Evolutionary conservation across 1,140 invertebrate species (phyloP).

Genomic region (Drosophila eugracilis): DNA sequence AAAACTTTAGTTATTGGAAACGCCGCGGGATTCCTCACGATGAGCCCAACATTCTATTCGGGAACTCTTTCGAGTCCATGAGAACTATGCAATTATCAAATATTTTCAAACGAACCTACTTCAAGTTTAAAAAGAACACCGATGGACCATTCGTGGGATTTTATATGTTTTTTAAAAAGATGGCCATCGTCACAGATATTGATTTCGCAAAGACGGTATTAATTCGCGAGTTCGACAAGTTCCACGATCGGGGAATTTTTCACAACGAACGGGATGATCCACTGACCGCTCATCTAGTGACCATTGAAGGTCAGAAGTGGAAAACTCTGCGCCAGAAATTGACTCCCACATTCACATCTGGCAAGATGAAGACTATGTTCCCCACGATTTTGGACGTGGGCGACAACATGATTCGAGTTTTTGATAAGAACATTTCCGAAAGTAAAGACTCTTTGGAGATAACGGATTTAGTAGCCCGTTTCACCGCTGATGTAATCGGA

Average conservation of each 20-base stretch:
- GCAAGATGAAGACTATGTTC: conserved; percentile 87
- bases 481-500: conserved; percentile 85
- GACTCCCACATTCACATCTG: conserved; percentile 86
- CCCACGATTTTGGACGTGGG: conserved; percentile 65
- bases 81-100: conserved; percentile 27
- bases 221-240: conserved; percentile 86
- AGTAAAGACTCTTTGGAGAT: conserved; percentile 40
- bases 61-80: conserved; percentile 57
- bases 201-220: conserved; percentile 85
- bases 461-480: conserved; percentile 62
- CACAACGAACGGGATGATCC: conserved; percentile 85
- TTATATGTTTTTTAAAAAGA: conserved; percentile 33
- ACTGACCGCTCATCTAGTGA: conserved; percentile 84
- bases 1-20: conserved; percentile 73
- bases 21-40: conserved; percentile 81
- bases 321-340: conserved; percentile 86
- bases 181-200: conserved; percentile 35
- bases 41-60: conserved; percentile 60
- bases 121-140: conserved; percentile 55
- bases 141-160: conserved; percentile 59
- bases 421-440: not conserved
- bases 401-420: conserved; percentile 39
- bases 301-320: conserved; percentile 86
- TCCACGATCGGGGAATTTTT: conserved; percentile 85
- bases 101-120: conserved; percentile 19